Percentiles rank a stretch among this genome's conserved stretches.
These are phyloP conservation scores for Corythornis cristatus DNA, from an alignment of 2,113 vertebrate genomes.

Conservation along the genomic window DNA sequence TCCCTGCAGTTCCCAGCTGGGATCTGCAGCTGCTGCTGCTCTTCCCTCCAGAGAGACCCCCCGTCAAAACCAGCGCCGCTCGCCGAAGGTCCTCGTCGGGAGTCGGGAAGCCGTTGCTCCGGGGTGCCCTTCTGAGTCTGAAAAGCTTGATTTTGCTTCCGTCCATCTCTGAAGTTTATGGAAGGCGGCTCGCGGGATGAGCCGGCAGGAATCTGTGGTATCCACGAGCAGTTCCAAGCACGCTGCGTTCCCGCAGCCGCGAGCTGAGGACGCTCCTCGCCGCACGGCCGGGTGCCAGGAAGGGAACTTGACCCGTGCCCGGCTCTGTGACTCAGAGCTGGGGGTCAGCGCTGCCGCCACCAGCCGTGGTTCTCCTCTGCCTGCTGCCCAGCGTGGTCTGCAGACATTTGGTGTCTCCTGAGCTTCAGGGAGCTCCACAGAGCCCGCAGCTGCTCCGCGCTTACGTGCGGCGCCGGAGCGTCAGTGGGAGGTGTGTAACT, in stretches of 20 bases:
- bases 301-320: accelerated
- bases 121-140: background rate
- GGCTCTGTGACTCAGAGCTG: background rate
- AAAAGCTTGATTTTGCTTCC: background rate
- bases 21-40: background rate
- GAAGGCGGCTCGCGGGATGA: background rate
- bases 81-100: background rate
- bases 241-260: background rate
- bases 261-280: background rate
- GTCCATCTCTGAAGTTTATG: background rate
- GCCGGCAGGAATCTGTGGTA: slow-evolving; percentile 5
- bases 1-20: background rate
- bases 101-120: accelerated
- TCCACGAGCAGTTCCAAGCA: background rate
- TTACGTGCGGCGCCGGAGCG: background rate
- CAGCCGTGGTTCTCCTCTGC: background rate
- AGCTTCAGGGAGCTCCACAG: background rate
- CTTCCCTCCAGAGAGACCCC: background rate
- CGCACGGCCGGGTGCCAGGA: background rate
- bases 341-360: background rate
- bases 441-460: background rate
- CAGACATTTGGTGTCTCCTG: background rate
- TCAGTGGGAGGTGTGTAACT: background rate
- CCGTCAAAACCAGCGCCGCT: accelerated
- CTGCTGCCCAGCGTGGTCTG: accelerated